Percentiles rank a stretch among this genome's conserved stretches.
phyloP scores from a whole-genome alignment of 2,888 invertebrate species.

The Andricus curvator region DNA sequence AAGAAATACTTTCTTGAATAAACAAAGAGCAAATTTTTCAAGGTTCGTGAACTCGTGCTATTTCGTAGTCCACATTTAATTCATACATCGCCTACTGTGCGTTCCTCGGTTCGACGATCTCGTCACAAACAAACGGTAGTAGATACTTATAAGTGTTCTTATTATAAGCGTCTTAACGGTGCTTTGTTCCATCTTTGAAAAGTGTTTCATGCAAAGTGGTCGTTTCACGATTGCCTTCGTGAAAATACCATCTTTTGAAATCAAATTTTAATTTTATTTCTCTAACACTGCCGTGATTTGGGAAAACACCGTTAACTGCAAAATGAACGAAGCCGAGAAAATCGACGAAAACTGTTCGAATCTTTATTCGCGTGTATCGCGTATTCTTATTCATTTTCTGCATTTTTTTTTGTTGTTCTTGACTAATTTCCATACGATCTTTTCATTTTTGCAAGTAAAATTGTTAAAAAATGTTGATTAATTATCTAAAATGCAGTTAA shows the following conservation, averaged over 20 bases:
- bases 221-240: background rate
- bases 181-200: background rate
- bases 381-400: too few relatives aligned
- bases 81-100: constrained; percentile 3
- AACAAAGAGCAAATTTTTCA: background rate
- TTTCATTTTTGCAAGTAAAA: too few relatives aligned
- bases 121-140: constrained; percentile 34
- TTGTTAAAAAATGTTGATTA: too few relatives aligned
- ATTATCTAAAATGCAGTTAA: too few relatives aligned
- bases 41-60: constrained; percentile 3
- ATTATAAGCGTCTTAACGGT: constrained; percentile 42
- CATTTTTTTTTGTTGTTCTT: too few relatives aligned
- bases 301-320: too few relatives aligned
- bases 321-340: too few relatives aligned
- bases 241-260: background rate
- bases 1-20: background rate
- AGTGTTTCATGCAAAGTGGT: background rate
- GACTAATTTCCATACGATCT: too few relatives aligned
- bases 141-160: constrained; percentile 4
- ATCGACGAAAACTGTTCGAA: too few relatives aligned
- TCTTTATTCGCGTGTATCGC: too few relatives aligned
- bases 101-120: constrained; percentile 34
- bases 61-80: constrained; percentile 17
- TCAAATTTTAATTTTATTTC: background rate
- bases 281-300: too few relatives aligned